Base-by-base conservation (phyloP, 2,797 vertebrate genomes). In the Acanthurus leucopareius region DNA sequence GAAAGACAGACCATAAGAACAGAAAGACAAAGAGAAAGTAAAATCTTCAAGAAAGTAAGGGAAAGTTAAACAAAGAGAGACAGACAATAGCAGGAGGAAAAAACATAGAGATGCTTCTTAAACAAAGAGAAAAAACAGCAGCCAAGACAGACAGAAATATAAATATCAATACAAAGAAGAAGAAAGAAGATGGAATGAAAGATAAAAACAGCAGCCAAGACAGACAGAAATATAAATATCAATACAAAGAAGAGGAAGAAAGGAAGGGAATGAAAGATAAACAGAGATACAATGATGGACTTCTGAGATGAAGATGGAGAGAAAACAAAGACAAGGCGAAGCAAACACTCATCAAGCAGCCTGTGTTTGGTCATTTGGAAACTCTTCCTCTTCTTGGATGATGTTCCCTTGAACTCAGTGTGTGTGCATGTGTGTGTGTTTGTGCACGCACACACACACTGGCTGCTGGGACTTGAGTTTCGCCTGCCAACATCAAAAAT, bases 351-450 rank as follows among this genome's bases (percentile, higher is more conserved):
- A 65, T 67, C 73, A 54, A 88, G 84, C 88, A 90, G 89, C 84
- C 88, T 84, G 83, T 91, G 89, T 93, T 92, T 93, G 88, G 91
- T 81, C 91, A 86, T 90, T 92, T 91, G 89, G 90, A 91, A 90
- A 86, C 82, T 88, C 82, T 51, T 76, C 84, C 53, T 67, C 85
- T 84, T 87, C 80, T 91, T 88, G 90, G 88, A 90, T 84, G 76
- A 82, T 80, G 86, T 89, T 86, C 76, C 71, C 64, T 73, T 85
- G 63, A 87, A 84, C 83, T 62, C 80, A 51, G 40, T 76, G 68
- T 85, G 85, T 75, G 78, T 57, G 59, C 2, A 0, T n/a, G 47
- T 22, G 67, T 35, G 74, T 51, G 42, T 19, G 45, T n/a, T 6
- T 1, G 61, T 19, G 63, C 28, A 10, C 49, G 11, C 45, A 38